Conservation (phyloP, 2,113 vertebrate species). For the Gymnocephalus cernua region DNA sequence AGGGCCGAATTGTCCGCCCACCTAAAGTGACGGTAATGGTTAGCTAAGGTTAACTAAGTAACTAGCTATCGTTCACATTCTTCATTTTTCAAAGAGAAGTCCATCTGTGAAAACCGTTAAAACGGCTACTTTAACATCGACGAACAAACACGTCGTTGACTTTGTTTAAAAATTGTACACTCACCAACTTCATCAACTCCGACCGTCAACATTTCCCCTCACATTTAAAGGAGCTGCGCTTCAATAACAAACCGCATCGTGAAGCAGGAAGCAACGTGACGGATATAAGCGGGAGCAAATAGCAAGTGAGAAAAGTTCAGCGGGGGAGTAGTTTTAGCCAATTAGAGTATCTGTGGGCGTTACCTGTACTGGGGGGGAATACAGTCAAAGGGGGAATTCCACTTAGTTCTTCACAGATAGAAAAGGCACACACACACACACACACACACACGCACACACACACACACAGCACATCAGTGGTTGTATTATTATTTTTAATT, state of each 20-base stretch:
- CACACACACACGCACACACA: background rate
- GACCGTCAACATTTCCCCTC: conserved; percentile 52
- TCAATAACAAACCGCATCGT: conserved; percentile 58
- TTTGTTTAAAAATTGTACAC: background rate
- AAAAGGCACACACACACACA: background rate
- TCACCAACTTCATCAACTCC: conserved; percentile 56
- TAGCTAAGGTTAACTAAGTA: conserved; percentile 17
- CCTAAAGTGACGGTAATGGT: background rate
- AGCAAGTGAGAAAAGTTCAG: background rate
- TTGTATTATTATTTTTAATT: conserved; percentile 16
- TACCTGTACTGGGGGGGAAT: conserved; percentile 46
- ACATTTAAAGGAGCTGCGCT: conserved; percentile 48
- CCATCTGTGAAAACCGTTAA: background rate
- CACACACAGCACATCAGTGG: background rate
- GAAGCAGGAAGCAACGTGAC: conserved; percentile 75
- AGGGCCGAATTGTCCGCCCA: background rate
- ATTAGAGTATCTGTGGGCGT: conserved; percentile 48
- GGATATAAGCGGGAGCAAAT: conserved; percentile 69
- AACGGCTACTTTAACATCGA: background rate
- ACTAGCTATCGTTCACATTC: background rate
- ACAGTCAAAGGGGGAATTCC: conserved; percentile 79
- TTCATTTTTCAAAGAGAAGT: background rate
- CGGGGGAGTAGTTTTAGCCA: background rate
- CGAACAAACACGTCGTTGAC: background rate
- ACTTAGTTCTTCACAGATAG: background rate